Evolutionary conservation across 1,140 invertebrate genomes (phyloP).

Genomic region (Paraescarpia echinospica): DNA sequence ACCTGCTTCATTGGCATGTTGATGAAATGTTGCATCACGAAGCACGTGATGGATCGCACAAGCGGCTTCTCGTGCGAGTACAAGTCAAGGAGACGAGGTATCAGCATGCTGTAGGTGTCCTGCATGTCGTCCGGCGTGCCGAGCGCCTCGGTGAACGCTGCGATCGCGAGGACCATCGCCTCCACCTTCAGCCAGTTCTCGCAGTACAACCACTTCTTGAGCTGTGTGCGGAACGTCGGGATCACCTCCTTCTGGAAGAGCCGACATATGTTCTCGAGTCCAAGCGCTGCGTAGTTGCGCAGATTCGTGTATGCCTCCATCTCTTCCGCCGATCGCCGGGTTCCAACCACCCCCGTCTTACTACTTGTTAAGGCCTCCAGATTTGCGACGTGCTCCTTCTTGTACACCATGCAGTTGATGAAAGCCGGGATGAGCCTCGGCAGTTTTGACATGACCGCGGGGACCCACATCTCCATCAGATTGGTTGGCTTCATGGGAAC

Average conservation of each 20-base stretch:
- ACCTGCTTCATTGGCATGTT: constrained; percentile 19
- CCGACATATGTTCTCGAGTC: constrained; percentile 23
- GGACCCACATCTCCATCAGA: constrained; percentile 11
- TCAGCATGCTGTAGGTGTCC: background rate
- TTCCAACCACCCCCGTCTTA: background rate
- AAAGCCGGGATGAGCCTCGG: constrained; percentile 17
- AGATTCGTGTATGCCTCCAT: constrained; percentile 22
- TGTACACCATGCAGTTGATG: constrained; percentile 25
- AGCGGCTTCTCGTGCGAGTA: constrained; percentile 21
- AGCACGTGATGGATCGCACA: constrained; percentile 24
- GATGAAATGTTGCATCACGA: constrained; percentile 23
- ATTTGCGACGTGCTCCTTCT: background rate
- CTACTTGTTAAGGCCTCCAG: background rate
- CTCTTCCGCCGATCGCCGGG: background rate
- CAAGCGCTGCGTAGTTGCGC: constrained; percentile 28
- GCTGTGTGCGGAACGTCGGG: background rate
- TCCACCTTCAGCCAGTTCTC: constrained; percentile 20
- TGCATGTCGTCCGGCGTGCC: constrained; percentile 13
- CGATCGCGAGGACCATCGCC: constrained; percentile 17
- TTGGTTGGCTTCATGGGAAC: background rate
- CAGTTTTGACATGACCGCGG: background rate
- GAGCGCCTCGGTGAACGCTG: constrained; percentile 17
- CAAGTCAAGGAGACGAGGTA: constrained; percentile 5
- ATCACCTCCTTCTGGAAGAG: constrained; percentile 24
- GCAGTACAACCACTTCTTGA: background rate